Evolutionary conservation across 2,888 invertebrate genomes (phyloP).

Genomic region (Notocelia uddmanniana): DNA sequence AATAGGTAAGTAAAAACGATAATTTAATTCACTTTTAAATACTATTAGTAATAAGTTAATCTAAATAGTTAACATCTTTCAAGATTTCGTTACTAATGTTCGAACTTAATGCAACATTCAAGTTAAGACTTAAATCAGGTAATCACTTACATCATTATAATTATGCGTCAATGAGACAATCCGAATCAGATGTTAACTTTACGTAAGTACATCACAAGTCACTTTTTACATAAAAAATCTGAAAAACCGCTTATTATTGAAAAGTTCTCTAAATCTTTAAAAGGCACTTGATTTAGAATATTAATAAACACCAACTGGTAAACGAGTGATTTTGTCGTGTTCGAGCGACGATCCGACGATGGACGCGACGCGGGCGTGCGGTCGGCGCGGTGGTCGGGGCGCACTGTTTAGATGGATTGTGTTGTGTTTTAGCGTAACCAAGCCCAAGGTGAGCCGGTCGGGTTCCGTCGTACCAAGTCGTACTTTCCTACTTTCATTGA

Average conservation of each 20-base stretch:
- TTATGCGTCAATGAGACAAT: constrained; percentile 25
- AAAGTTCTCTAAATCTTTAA: constrained; percentile 1
- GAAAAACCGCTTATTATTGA: not conserved
- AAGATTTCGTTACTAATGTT: not conserved
- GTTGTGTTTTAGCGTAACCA: constrained; percentile 80
- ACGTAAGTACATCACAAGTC: constrained; percentile 24
- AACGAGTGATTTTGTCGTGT: constrained; percentile 58
- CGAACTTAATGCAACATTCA: not conserved
- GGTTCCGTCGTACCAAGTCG: constrained; percentile 61
- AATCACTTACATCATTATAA: constrained; percentile 35
- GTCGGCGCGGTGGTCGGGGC: constrained; percentile 64
- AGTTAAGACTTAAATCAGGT: not conserved
- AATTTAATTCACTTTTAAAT: too few species aligned
- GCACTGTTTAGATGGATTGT: constrained; percentile 80
- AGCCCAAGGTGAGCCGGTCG: constrained; percentile 75
- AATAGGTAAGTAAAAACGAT: too few species aligned
- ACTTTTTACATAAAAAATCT: constrained; percentile 7
- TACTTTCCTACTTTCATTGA: constrained; percentile 62
- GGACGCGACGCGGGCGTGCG: constrained; percentile 62
- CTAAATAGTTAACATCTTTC: not conserved
- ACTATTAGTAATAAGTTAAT: not conserved
- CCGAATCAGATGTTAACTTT: constrained; percentile 24
- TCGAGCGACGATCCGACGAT: constrained; percentile 43
- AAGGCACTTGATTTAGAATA: constrained; percentile 53
- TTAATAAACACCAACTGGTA: constrained; percentile 66